phyloP scores from a whole-genome alignment of 2,888 invertebrate species.

The Lysandra bellargus region DNA sequence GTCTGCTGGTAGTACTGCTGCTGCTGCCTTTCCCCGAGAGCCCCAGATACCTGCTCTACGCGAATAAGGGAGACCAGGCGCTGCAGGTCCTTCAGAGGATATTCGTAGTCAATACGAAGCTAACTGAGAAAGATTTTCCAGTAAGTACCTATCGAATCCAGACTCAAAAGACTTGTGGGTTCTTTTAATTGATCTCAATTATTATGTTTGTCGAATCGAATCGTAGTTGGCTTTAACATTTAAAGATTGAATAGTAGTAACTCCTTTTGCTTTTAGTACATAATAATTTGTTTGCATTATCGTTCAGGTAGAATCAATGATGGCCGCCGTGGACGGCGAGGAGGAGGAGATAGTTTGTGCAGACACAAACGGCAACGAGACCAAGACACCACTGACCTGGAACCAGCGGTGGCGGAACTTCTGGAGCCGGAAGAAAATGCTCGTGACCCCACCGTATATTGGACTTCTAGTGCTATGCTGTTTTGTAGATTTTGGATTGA shows the following conservation, averaged over 20 bases:
- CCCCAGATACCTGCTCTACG: constrained; percentile 77
- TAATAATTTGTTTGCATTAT: not conserved
- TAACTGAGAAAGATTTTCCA: constrained; percentile 74
- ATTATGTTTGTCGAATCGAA: too few species aligned
- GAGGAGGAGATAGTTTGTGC: constrained; percentile 70
- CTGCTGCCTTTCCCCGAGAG: constrained; percentile 80
- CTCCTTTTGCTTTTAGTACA: not conserved
- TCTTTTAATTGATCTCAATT: not conserved
- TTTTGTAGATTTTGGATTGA: constrained; percentile 82
- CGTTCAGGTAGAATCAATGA: constrained; percentile 71
- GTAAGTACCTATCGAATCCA: constrained; percentile 54
- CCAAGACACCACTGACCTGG: constrained; percentile 67
- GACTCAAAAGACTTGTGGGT: not conserved
- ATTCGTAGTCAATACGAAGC: constrained; percentile 76
- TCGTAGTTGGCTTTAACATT: too few species aligned
- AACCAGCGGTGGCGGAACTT: constrained; percentile 68
- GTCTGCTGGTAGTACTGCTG: constrained; percentile 73
- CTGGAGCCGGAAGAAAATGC: constrained; percentile 72
- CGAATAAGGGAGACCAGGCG: constrained; percentile 73
- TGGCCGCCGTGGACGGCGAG: constrained; percentile 62
- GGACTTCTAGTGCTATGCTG: constrained; percentile 76
- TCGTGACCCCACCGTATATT: constrained; percentile 77
- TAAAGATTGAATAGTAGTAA: not conserved
- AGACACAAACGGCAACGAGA: constrained; percentile 72
- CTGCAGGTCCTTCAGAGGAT: constrained; percentile 77